Evolutionary conservation across 2,113 vertebrate species (phyloP).

Genomic region (Synchiropus splendidus): DNA sequence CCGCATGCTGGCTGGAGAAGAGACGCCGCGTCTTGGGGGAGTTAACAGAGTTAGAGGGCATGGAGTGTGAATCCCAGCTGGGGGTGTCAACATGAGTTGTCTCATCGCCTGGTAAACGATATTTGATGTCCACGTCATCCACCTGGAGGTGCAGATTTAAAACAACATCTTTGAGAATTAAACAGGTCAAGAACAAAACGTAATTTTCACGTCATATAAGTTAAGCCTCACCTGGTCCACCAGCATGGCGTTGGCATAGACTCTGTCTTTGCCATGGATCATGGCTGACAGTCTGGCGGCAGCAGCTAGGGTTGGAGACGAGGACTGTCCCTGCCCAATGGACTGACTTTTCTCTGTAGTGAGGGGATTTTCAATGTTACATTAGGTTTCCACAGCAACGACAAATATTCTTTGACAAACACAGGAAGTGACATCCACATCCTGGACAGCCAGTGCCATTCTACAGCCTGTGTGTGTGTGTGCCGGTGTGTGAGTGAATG

Average conservation of each 20-base stretch:
- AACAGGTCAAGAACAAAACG: background rate
- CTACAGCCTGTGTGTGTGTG: slow-evolving; percentile 22
- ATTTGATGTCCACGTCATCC: slow-evolving; percentile 63
- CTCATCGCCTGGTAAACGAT: slow-evolving; percentile 48
- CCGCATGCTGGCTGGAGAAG: slow-evolving; percentile 21
- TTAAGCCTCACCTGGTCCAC: slow-evolving; percentile 70
- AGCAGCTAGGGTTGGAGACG: slow-evolving; percentile 59
- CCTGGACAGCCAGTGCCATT: slow-evolving; percentile 54
- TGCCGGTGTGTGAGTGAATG: slow-evolving; percentile 10
- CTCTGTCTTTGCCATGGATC: slow-evolving; percentile 76
- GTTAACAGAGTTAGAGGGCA: slow-evolving; percentile 15
- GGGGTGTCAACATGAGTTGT: slow-evolving; percentile 34
- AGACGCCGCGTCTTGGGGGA: slow-evolving; percentile 22
- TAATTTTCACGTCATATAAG: background rate
- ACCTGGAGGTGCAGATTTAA: slow-evolving; percentile 52
- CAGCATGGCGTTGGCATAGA: slow-evolving; percentile 80
- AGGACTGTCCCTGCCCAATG: slow-evolving; percentile 64
- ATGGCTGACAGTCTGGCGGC: slow-evolving; percentile 65
- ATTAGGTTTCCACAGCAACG: slow-evolving; percentile 56
- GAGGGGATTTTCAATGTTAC: slow-evolving; percentile 37
- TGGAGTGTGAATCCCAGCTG: slow-evolving; percentile 34
- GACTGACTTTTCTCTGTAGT: slow-evolving; percentile 67
- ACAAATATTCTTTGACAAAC: slow-evolving; percentile 51
- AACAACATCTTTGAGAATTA: background rate
- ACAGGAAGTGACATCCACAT: slow-evolving; percentile 56